Conservation (phyloP, 1,140 invertebrate genomes). For the Scaptomyza hsui region DNA sequence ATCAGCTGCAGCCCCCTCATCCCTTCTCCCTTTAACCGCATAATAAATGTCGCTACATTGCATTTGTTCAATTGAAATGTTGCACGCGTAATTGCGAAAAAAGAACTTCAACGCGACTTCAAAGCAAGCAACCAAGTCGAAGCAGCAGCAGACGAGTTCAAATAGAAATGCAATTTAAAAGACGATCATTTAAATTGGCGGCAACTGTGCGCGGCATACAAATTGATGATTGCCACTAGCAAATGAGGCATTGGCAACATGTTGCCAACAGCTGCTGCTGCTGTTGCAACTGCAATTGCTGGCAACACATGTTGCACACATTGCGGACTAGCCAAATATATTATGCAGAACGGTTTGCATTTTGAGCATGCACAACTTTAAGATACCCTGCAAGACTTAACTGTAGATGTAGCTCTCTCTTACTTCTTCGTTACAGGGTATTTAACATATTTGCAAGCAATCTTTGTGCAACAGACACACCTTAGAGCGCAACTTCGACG, state of each 20-base stretch:
- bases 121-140: constrained; percentile 54
- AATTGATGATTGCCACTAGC: constrained; percentile 56
- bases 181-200: constrained; percentile 68
- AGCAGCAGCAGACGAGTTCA: constrained; percentile 15
- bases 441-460: constrained; percentile 10
- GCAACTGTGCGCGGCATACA: constrained; percentile 53
- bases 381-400: background rate
- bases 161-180: constrained; percentile 66
- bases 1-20: background rate
- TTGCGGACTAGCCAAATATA: constrained; percentile 29
- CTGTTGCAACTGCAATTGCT: constrained; percentile 1
- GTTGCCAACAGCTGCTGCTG: constrained; percentile 63
- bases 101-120: constrained; percentile 45
- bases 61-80: constrained; percentile 75
- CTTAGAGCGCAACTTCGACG: constrained; percentile 55
- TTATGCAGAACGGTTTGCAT: background rate
- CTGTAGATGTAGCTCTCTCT: background rate
- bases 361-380: background rate
- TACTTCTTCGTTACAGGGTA: constrained; percentile 17
- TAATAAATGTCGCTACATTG: constrained; percentile 48
- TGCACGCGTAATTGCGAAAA: constrained; percentile 73
- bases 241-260: constrained; percentile 67
- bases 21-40: background rate
- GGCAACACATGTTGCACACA: constrained; percentile 63
- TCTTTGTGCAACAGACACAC: constrained; percentile 36